Conservation (phyloP, 2,888 invertebrate genomes). For the Elegia similella region DNA sequence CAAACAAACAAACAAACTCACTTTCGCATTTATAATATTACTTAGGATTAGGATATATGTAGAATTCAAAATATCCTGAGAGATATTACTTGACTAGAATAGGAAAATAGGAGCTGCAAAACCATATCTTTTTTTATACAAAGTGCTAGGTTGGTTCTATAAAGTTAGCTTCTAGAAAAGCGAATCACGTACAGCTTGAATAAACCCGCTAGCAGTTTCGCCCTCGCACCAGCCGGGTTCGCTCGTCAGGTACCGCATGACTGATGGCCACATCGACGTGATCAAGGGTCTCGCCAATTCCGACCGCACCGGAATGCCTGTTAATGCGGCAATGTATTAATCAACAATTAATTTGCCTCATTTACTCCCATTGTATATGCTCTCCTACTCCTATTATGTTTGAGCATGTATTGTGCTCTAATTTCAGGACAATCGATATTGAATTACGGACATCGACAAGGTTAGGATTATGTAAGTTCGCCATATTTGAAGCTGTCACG, state of each 20-base stretch:
- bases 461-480: constrained; percentile 1
- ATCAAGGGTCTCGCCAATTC: constrained; percentile 40
- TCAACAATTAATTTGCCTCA: constrained; percentile 46
- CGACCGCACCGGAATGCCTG: constrained; percentile 28
- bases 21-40: too few relatives aligned
- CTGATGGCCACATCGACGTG: constrained; percentile 45
- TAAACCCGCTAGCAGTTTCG: neutral
- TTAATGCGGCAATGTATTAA: constrained; percentile 39
- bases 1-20: too few relatives aligned
- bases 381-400: constrained; percentile 5
- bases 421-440: constrained; percentile 12
- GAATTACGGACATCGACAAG: constrained; percentile 3
- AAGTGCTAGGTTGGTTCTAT: too few relatives aligned
- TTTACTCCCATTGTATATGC: constrained; percentile 20
- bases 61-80: too few relatives aligned
- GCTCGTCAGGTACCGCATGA: constrained; percentile 39
- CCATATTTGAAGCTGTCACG: neutral
- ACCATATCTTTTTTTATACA: too few relatives aligned
- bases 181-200: neutral
- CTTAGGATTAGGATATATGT: too few relatives aligned
- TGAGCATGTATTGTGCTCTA: constrained; percentile 5
- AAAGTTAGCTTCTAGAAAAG: too few relatives aligned
- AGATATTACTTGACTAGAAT: too few relatives aligned
- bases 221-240: constrained; percentile 17
- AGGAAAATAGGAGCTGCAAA: too few relatives aligned